These are phyloP conservation scores for Polypterus senegalus DNA, from an alignment of 2,113 vertebrate species.

Conservation along the genomic window DNA sequence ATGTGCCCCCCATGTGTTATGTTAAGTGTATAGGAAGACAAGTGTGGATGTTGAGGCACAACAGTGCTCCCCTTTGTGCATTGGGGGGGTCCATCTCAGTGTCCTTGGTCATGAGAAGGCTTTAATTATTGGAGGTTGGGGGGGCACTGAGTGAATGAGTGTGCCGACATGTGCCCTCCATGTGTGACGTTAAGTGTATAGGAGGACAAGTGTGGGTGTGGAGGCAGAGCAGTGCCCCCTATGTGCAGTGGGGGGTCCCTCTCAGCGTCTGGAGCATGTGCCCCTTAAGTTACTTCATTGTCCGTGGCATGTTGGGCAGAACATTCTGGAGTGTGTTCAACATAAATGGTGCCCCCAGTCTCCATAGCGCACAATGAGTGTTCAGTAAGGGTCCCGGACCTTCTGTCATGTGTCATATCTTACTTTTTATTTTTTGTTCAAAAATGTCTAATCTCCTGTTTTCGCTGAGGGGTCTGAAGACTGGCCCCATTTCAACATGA, in stretches of 20 bases:
- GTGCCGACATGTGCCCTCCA: background rate
- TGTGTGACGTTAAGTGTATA: background rate
- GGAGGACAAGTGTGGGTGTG: background rate
- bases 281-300: too few species aligned
- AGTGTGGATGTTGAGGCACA: background rate
- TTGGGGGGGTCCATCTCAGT: background rate
- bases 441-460: too few species aligned
- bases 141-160: background rate
- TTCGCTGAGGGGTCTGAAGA: too few species aligned
- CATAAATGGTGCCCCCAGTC: too few species aligned
- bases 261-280: background rate
- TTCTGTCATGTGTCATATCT: too few species aligned
- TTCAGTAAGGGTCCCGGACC: too few species aligned
- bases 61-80: background rate
- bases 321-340: too few species aligned
- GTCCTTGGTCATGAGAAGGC: conserved; percentile 9
- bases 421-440: too few species aligned
- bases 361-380: too few species aligned
- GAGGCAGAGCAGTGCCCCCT: background rate
- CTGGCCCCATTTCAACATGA: too few species aligned
- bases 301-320: too few species aligned
- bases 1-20: background rate
- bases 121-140: background rate
- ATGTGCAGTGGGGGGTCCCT: background rate
- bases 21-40: background rate